phyloP scores from a whole-genome alignment of 2,797 vertebrate genomes.

The Lagorchestes hirsutus region DNA sequence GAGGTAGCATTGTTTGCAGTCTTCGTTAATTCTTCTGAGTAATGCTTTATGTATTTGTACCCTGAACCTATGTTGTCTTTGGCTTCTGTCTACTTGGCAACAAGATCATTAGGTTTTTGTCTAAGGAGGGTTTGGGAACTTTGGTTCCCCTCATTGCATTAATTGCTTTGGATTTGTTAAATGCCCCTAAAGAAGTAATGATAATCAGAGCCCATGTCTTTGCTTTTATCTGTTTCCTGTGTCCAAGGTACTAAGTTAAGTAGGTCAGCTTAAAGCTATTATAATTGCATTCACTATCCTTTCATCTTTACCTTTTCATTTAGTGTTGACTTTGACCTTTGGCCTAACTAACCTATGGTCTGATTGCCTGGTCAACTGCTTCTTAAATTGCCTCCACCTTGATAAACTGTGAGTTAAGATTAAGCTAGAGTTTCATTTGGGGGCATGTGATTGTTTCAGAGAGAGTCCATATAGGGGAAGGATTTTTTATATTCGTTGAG shows the following conservation, averaged over 20 bases:
- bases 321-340: neutral
- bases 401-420: neutral
- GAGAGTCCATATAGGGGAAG: conserved; percentile 70
- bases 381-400: neutral
- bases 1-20: neutral
- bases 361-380: neutral
- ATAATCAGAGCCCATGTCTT: neutral
- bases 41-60: neutral
- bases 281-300: neutral
- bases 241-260: neutral
- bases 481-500: neutral
- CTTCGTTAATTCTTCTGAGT: neutral
- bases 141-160: neutral
- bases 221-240: neutral
- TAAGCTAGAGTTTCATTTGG: neutral
- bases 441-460: neutral
- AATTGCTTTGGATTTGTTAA: neutral
- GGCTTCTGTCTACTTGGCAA: neutral
- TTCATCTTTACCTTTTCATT: neutral
- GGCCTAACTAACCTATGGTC: neutral
- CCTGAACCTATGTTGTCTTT: neutral
- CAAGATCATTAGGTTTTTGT: neutral
- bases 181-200: neutral
- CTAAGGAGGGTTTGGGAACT: neutral
- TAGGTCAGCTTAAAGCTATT: neutral